A percentile compares a stretch with the other conserved stretches of the same genome.
Conservation (phyloP, 2,888 invertebrate species). For the Xiphydria camelus region DNA sequence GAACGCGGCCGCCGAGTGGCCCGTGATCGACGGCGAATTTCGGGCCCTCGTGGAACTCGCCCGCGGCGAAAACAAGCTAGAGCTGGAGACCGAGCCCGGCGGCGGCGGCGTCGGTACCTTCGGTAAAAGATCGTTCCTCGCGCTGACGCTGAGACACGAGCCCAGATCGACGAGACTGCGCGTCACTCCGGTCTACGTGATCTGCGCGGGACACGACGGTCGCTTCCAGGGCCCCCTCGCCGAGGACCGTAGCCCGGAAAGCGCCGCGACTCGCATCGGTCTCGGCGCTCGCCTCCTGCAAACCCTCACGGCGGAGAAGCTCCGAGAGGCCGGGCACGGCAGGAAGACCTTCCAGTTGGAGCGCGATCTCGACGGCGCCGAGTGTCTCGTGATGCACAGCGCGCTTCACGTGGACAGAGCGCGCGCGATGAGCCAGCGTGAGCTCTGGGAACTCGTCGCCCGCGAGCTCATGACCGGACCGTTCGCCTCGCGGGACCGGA, state of each 20-base stretch:
- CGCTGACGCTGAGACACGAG: slow-evolving; percentile 63
- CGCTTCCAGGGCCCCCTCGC: slow-evolving; percentile 67
- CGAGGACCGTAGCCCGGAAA: slow-evolving; percentile 68
- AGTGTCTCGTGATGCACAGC: slow-evolving; percentile 76
- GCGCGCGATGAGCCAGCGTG: slow-evolving; percentile 72
- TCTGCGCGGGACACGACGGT: slow-evolving; percentile 80
- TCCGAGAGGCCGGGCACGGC: slow-evolving; percentile 76
- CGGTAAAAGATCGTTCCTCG: too few species aligned
- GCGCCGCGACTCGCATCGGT: slow-evolving; percentile 76
- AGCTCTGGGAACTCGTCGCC: slow-evolving; percentile 84
- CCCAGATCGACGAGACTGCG: slow-evolving; percentile 65
- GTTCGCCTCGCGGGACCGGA: slow-evolving; percentile 63
- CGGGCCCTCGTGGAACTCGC: slow-evolving; percentile 69
- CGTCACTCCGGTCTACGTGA: slow-evolving; percentile 81
- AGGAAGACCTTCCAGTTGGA: slow-evolving; percentile 83
- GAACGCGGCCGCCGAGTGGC: slow-evolving; percentile 63
- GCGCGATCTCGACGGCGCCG: slow-evolving; percentile 64
- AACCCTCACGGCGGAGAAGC: slow-evolving; percentile 83
- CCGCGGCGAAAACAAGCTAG: slow-evolving; percentile 67
- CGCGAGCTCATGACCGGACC: slow-evolving; percentile 75
- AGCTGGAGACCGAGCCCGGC: slow-evolving; percentile 66
- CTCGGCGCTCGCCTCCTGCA: slow-evolving; percentile 82
- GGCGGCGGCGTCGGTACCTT: slow-evolving; percentile 57
- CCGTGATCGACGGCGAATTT: slow-evolving; percentile 69
- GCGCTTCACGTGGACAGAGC: slow-evolving; percentile 72